Conservation (phyloP, 2,888 invertebrate species). For the Drosophila cognata region DNA sequence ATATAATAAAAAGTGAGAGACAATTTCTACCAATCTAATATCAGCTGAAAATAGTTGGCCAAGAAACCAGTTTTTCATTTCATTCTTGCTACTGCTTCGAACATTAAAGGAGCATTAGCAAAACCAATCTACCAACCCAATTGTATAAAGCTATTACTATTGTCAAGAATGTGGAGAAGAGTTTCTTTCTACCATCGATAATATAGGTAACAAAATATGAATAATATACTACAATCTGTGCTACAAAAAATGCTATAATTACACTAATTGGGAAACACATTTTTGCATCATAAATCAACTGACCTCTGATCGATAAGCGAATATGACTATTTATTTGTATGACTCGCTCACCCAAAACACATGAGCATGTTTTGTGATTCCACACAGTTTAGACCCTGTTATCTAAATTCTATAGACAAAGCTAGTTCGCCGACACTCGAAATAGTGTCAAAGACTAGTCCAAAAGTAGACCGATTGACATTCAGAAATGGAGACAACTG, state of each 20-base stretch:
- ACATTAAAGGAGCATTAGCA: background rate
- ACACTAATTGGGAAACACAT: background rate
- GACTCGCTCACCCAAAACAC: background rate
- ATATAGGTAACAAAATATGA: background rate
- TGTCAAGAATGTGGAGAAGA: background rate
- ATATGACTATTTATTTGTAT: too few relatives aligned
- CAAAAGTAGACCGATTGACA: background rate
- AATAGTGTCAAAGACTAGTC: background rate
- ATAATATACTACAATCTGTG: background rate
- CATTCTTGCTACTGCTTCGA: background rate
- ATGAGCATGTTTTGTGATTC: background rate
- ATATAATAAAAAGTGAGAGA: background rate
- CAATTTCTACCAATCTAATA: background rate
- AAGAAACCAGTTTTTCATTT: background rate
- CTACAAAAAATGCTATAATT: background rate
- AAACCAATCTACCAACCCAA: background rate
- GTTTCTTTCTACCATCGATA: background rate
- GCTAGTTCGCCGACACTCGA: background rate
- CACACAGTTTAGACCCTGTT: background rate
- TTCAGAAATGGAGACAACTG: background rate
- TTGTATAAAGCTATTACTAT: background rate
- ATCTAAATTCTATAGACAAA: background rate
- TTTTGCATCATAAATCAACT: constrained; percentile 11
- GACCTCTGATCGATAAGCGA: background rate
- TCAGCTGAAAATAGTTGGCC: background rate